These are phyloP conservation scores for Emydoidea blandingii DNA, from an alignment of 2,797 vertebrate genomes.

Conservation along the genomic window DNA sequence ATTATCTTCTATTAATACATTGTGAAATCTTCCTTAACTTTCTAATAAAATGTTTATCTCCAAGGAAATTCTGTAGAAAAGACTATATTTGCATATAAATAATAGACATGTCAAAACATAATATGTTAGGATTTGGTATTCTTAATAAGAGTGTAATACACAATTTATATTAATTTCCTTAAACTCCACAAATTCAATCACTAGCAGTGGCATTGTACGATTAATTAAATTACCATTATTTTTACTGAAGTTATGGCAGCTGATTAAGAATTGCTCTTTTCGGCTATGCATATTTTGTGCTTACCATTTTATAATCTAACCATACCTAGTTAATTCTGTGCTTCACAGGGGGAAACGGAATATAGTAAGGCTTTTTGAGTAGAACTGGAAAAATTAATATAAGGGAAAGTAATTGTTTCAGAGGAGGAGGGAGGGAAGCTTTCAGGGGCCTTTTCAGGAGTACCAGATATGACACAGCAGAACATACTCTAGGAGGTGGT, in stretches of 20 bases:
- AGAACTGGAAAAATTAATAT: not conserved
- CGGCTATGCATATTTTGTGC: accelerated
- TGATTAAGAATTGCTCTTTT: not conserved
- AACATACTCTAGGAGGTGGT: not conserved
- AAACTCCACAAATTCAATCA: not conserved
- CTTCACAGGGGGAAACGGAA: accelerated
- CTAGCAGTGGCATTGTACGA: not conserved
- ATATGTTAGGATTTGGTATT: slow-evolving; percentile 62
- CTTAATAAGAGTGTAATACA: slow-evolving; percentile 14
- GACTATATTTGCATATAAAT: slow-evolving; percentile 77
- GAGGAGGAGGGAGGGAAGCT: not conserved
- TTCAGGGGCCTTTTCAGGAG: not conserved
- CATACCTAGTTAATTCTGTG: accelerated
- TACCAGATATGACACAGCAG: accelerated
- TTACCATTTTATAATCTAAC: not conserved
- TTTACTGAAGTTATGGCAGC: not conserved
- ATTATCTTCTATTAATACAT: slow-evolving; percentile 28
- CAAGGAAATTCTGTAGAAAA: slow-evolving; percentile 60
- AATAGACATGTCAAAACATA: slow-evolving; percentile 72
- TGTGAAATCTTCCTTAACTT: slow-evolving; percentile 46
- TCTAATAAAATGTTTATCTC: slow-evolving; percentile 64
- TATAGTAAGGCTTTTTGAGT: not conserved
- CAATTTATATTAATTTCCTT: slow-evolving; percentile 55
- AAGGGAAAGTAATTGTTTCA: not conserved
- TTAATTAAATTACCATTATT: not conserved